phyloP scores from a whole-genome alignment of 2,888 invertebrate genomes.

The Automeris io region DNA sequence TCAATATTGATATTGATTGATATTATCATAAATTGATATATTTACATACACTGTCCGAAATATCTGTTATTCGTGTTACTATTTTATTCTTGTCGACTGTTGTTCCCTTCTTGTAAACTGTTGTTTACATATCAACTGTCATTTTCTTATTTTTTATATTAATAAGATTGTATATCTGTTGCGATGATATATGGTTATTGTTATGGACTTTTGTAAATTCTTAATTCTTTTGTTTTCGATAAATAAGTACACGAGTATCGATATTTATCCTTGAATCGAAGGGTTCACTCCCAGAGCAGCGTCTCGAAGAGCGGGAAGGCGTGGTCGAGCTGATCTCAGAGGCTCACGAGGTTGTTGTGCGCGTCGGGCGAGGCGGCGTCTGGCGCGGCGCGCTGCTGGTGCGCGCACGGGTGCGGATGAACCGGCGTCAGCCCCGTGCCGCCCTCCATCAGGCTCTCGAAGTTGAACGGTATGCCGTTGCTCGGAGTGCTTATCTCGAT shows the following conservation, averaged over 20 bases:
- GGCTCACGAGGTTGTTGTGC: constrained; percentile 87
- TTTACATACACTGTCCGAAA: no score
- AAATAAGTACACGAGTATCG: neutral
- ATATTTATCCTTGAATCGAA: neutral
- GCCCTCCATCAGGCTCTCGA: constrained; percentile 95
- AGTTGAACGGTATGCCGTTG: constrained; percentile 91
- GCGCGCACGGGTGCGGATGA: constrained; percentile 82
- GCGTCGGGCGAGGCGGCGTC: constrained; percentile 80
- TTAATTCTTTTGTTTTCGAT: no score
- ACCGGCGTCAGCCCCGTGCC: constrained; percentile 95
- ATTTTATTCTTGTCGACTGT: no score
- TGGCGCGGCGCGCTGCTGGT: constrained; percentile 84
- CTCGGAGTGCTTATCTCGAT: constrained; percentile 92
- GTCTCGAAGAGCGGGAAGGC: constrained; percentile 24
- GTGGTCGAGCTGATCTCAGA: constrained; percentile 74
- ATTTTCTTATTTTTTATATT: no score
- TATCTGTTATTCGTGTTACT: no score
- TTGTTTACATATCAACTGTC: no score
- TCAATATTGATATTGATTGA: no score
- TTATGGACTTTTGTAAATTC: no score
- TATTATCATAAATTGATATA: no score
- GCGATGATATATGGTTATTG: no score
- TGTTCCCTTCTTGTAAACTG: no score
- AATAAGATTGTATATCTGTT: no score
- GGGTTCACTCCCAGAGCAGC: neutral